Evolutionary conservation across 1,140 invertebrate species (phyloP).

Genomic region (Leptestheria dahalacensis): DNA sequence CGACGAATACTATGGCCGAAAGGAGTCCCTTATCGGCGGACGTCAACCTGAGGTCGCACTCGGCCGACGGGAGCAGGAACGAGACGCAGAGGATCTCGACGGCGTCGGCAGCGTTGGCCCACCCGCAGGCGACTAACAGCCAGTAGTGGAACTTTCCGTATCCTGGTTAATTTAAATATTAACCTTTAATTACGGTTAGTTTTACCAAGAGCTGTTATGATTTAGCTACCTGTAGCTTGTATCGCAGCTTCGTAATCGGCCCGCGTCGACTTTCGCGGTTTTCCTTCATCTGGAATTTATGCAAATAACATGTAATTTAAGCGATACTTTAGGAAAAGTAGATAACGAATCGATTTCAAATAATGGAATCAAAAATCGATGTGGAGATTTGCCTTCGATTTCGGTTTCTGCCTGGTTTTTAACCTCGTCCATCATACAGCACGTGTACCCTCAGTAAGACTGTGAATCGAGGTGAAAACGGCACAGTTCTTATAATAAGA

Average conservation of each 20-base stretch:
- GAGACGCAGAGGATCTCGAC: conserved; percentile 91
- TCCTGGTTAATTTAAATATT: conserved; percentile 37
- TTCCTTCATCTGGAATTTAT: not conserved
- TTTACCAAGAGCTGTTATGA: not conserved
- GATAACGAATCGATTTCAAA: not conserved
- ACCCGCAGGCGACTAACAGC: conserved; percentile 71
- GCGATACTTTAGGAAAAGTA: not conserved
- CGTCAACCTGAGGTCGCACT: conserved; percentile 75
- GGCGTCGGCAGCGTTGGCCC: conserved; percentile 86
- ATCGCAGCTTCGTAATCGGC: conserved; percentile 17
- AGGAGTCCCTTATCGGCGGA: conserved; percentile 76
- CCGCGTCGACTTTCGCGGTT: conserved; percentile 21
- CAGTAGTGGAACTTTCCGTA: conserved; percentile 86
- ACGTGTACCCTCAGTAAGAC: not conserved
- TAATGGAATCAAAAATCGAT: not conserved
- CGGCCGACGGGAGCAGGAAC: conserved; percentile 79
- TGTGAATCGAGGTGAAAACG: no score
- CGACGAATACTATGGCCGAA: conserved; percentile 37
- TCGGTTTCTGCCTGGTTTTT: not conserved
- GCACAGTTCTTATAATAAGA: no score
- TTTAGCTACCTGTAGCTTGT: conserved; percentile 14
- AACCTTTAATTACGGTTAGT: not conserved
- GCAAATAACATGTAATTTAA: not conserved
- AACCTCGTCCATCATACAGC: not conserved
- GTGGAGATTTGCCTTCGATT: no score